phyloP scores from a whole-genome alignment of 2,113 vertebrate species.

The Phoxinus phoxinus region DNA sequence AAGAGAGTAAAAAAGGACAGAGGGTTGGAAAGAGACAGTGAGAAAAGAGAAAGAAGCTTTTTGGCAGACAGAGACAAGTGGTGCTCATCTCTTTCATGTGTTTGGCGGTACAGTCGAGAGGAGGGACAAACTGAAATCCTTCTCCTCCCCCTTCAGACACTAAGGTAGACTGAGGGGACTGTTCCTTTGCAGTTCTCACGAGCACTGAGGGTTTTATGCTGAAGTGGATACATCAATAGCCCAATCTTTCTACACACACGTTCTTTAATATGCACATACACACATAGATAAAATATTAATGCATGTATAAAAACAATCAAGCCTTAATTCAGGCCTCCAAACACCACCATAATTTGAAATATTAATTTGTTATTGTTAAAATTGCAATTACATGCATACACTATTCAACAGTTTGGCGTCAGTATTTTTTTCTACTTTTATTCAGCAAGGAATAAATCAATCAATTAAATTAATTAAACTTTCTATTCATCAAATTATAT shows the following conservation, averaged over 20 bases:
- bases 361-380: background rate
- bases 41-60: constrained; percentile 41
- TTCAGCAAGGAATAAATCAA: background rate
- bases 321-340: background rate
- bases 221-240: background rate
- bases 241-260: background rate
- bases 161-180: background rate
- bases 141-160: background rate
- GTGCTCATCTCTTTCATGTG: constrained; percentile 43
- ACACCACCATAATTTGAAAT: background rate
- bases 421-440: background rate
- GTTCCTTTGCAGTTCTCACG: constrained; percentile 33
- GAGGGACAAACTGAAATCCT: background rate
- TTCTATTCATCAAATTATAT: background rate
- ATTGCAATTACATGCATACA: background rate
- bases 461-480: background rate
- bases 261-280: background rate
- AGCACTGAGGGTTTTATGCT: background rate
- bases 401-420: background rate
- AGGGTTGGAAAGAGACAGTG: constrained; percentile 32
- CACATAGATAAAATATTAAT: background rate
- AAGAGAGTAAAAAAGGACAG: constrained; percentile 34
- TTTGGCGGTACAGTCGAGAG: constrained; percentile 30
- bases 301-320: background rate
- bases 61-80: constrained; percentile 47